phyloP scores from a whole-genome alignment of 1,140 invertebrate genomes.

The Bathynomus jamesi region DNA sequence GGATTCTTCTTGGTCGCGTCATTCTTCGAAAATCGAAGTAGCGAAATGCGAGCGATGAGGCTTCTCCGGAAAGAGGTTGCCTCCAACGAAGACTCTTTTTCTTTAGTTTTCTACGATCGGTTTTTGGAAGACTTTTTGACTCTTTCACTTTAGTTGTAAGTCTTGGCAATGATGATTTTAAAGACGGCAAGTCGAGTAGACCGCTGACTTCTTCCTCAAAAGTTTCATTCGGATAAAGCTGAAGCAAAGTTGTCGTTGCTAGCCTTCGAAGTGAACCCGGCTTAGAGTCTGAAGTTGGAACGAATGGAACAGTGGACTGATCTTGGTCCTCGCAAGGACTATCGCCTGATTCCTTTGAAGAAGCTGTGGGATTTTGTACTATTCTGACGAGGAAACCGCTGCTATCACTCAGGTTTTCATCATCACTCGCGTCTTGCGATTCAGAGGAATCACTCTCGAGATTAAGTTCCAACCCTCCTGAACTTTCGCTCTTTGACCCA shows the following conservation, averaged over 20 bases:
- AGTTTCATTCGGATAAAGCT: neutral
- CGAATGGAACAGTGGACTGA: neutral
- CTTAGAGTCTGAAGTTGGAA: neutral
- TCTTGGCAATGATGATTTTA: neutral
- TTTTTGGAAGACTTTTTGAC: neutral
- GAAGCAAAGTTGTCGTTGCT: neutral
- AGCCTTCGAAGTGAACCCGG: neutral
- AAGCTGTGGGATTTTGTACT: neutral
- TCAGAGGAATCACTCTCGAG: neutral
- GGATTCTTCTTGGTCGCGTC: neutral
- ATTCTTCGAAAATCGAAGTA: neutral
- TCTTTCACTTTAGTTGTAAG: neutral
- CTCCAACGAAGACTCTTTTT: neutral
- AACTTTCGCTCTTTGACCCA: neutral
- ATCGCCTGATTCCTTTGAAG: neutral
- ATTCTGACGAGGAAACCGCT: neutral
- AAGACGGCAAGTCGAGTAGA: neutral
- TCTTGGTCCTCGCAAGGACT: neutral
- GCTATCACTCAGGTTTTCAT: neutral
- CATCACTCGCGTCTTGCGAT: neutral
- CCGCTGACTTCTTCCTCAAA: neutral
- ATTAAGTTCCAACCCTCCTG: neutral
- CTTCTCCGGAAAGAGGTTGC: neutral
- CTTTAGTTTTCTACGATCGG: neutral
- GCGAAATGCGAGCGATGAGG: neutral